Evolutionary conservation across 1,140 invertebrate genomes (phyloP).

Genomic region (Tetranychus cinnabarinus): DNA sequence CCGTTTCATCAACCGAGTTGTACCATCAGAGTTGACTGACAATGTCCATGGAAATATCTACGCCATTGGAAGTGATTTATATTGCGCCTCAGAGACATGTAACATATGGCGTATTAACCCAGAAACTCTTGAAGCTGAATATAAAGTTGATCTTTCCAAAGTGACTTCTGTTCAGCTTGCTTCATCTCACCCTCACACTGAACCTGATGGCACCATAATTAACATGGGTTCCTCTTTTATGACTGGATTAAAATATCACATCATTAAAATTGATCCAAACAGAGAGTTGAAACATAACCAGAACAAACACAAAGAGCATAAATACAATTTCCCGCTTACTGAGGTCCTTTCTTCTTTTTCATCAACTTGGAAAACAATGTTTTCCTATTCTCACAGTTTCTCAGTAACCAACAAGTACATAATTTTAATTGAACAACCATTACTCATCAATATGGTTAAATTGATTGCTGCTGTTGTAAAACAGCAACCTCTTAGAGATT

Average conservation of each 20-base stretch:
- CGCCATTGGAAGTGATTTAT: conserved; percentile 21
- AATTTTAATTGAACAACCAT: conserved; percentile 26
- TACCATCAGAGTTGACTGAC: conserved; percentile 22
- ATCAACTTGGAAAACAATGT: conserved; percentile 22
- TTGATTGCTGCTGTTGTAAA: conserved; percentile 22
- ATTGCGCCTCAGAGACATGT: conserved; percentile 23
- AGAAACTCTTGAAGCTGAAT: conserved; percentile 19
- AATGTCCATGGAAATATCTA: conserved; percentile 22
- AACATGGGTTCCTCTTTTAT: conserved; percentile 17
- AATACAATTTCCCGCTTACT: conserved; percentile 9
- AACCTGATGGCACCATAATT: conserved; percentile 14
- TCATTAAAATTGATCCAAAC: conserved; percentile 14
- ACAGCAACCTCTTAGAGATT: conserved; percentile 21
- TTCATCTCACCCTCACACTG: conserved; percentile 16
- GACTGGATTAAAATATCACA: conserved; percentile 16
- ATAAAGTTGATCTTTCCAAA: conserved; percentile 21
- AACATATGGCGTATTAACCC: conserved; percentile 19
- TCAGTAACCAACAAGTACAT: conserved; percentile 28
- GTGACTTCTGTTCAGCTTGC: conserved; percentile 16
- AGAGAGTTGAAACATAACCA: too few relatives aligned
- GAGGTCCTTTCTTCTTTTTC: conserved; percentile 18
- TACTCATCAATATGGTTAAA: conserved; percentile 23
- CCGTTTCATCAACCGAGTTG: conserved; percentile 12
- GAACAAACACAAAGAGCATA: neutral
- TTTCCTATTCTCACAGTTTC: conserved; percentile 30